These are phyloP conservation scores for Pollachius pollachius DNA, from an alignment of 2,113 vertebrate genomes.

Conservation along the genomic window DNA sequence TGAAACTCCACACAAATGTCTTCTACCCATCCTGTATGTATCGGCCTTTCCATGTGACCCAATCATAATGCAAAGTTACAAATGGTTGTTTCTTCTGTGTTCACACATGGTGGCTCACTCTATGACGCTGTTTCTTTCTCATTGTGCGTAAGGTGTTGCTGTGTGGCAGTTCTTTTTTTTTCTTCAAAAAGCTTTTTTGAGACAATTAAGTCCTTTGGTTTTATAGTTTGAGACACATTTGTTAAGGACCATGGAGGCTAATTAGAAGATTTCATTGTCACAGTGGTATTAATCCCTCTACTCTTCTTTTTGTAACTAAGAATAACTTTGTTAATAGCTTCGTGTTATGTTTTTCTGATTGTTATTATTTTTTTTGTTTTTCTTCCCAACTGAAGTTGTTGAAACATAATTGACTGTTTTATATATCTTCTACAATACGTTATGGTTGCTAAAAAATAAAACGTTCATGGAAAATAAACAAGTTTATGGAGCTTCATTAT, in stretches of 20 bases:
- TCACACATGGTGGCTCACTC: no score
- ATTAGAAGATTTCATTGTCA: slow-evolving; percentile 27
- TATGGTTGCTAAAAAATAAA: slow-evolving; percentile 67
- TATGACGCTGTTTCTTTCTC: no score
- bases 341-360: slow-evolving; percentile 16
- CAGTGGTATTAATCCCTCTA: slow-evolving; percentile 34
- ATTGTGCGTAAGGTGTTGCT: no score
- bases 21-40: no score
- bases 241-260: slow-evolving; percentile 33
- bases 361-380: slow-evolving; percentile 25
- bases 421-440: slow-evolving; percentile 67
- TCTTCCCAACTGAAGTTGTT: slow-evolving; percentile 36
- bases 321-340: slow-evolving; percentile 51
- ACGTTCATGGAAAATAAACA: slow-evolving; percentile 44
- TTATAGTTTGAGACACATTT: slow-evolving; percentile 31
- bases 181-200: no score
- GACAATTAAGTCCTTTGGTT: background rate
- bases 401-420: slow-evolving; percentile 64
- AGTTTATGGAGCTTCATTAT: background rate
- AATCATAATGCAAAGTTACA: no score
- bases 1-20: no score
- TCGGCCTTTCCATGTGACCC: no score
- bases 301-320: slow-evolving; percentile 46
- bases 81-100: no score
- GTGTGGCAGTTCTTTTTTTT: no score